Base-by-base conservation (phyloP, 2,888 invertebrate species). In the Lobophora halterata region DNA sequence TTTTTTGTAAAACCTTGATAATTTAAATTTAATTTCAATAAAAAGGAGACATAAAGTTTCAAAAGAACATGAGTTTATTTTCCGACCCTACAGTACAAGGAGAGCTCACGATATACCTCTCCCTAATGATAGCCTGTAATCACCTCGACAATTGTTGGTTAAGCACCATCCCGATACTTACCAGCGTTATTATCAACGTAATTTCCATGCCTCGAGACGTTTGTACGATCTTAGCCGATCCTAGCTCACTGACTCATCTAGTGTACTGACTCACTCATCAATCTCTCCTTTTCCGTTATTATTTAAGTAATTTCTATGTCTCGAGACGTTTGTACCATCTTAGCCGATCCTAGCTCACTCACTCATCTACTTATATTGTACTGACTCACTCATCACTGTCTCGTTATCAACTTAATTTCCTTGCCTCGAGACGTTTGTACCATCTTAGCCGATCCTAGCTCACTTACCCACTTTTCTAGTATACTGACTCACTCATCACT, bases 71-170 rank as follows among this genome's bases (percentile, higher is more conserved):
- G 5, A 17, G 17, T 5, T 14, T 14, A 2, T 16, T 26, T 5
- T 26, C 26, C 13, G 9, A 14, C 26, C 4, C 6, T 26, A 26
- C 16, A 13, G 13, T 7, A 10, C 9, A 6, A 7, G 17, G 30
- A 19, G 43, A 35, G 17, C 29, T 39, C 33, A 30, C 40, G 28
- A 37, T 34, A 37, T 36, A 42, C 20, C 33, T 30, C 36, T 14
- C 13, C 3, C 37, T 46, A 46, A 46, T 46, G 41, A 37, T 38
- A 46, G 4, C 8, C 41, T 34, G 25, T 23, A 37, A 40, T 45
- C 36, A 29, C 17, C 32, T 19, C 36, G 44, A 45, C 45, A 29
- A 42, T 42, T 36, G 36, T 29, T 7, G 23, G 23, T 3, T 37
- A 25, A 42, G 20, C 23, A 29, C 40, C 35, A 32, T 28, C 40